phyloP scores from a whole-genome alignment of 2,113 vertebrate genomes.

The Amblyopsis rosae region DNA sequence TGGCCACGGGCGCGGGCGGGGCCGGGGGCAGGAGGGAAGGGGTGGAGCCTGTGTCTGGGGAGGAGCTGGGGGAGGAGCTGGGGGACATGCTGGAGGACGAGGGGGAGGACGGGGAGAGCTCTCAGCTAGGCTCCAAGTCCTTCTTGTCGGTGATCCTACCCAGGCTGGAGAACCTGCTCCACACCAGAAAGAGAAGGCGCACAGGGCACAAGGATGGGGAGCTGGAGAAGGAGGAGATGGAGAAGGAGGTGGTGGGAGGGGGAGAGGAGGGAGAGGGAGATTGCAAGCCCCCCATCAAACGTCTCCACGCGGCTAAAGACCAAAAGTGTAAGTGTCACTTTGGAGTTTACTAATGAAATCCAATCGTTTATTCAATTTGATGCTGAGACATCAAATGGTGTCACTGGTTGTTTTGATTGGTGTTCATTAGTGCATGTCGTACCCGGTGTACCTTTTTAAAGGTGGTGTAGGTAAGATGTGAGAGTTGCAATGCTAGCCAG shows the following conservation, averaged over 20 bases:
- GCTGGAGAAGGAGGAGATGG: conserved; percentile 69
- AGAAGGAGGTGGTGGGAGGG: conserved; percentile 76
- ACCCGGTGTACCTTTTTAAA: too few species aligned
- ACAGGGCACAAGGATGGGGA: conserved; percentile 79
- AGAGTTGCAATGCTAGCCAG: too few species aligned
- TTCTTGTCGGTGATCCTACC: conserved; percentile 99
- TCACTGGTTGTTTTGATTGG: too few species aligned
- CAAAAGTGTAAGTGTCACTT: conserved; percentile 1
- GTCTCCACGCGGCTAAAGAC: conserved; percentile 86
- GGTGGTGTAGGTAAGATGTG: too few species aligned
- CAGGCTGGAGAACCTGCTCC: conserved; percentile 94
- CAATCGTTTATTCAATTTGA: too few species aligned
- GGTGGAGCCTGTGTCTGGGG: background rate
- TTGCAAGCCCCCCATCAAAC: conserved; percentile 87
- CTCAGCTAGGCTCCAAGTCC: conserved; percentile 93
- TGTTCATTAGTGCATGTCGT: too few species aligned
- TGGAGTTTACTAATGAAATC: too few species aligned
- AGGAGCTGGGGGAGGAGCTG: background rate
- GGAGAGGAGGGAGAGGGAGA: conserved; percentile 79
- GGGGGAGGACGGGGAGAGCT: conserved; percentile 83
- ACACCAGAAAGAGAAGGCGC: conserved; percentile 93
- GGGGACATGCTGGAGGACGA: conserved; percentile 23
- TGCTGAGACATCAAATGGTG: too few species aligned
- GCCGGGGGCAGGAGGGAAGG: background rate
- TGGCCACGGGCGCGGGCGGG: background rate